phyloP scores from a whole-genome alignment of 2,888 invertebrate species.

The Erpobdella octoculata region DNA sequence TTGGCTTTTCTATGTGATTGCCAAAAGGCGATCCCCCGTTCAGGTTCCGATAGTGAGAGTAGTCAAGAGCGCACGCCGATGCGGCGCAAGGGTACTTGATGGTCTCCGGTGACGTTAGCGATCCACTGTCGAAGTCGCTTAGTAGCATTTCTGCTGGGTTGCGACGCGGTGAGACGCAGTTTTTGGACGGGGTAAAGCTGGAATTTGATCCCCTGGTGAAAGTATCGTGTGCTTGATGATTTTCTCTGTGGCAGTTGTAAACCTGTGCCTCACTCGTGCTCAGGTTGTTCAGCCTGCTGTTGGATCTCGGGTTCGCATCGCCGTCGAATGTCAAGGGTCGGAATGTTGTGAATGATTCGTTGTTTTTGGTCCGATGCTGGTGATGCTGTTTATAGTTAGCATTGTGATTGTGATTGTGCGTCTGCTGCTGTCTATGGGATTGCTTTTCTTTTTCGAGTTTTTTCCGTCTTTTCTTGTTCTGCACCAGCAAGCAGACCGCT shows the following conservation, averaged over 20 bases:
- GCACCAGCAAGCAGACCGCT: not conserved
- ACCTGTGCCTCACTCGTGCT: not conserved
- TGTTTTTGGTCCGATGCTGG: not conserved
- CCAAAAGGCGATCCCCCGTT: not conserved
- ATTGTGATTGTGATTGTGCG: not conserved
- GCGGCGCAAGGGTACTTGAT: not conserved
- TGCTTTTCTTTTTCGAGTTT: slow-evolving; percentile 13
- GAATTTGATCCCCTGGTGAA: not conserved
- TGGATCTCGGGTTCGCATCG: not conserved
- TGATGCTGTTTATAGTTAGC: not conserved
- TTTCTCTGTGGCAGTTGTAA: not conserved
- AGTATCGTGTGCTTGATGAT: not conserved
- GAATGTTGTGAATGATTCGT: not conserved
- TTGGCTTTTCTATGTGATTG: not conserved
- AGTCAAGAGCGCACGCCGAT: not conserved
- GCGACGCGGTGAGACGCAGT: not conserved
- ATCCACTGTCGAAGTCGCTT: not conserved
- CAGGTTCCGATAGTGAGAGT: not conserved
- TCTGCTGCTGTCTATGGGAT: not conserved
- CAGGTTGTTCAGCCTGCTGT: not conserved
- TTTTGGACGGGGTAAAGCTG: not conserved
- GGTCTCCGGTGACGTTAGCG: too few species aligned
- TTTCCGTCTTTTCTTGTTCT: slow-evolving; percentile 3
- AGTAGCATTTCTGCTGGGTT: not conserved
- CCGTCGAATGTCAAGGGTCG: not conserved